Evolutionary conservation across 2,797 vertebrate species (phyloP), one percentile per base, ranked within the genome.

Genomic region (Synaphobranchus kaupii): DNA sequence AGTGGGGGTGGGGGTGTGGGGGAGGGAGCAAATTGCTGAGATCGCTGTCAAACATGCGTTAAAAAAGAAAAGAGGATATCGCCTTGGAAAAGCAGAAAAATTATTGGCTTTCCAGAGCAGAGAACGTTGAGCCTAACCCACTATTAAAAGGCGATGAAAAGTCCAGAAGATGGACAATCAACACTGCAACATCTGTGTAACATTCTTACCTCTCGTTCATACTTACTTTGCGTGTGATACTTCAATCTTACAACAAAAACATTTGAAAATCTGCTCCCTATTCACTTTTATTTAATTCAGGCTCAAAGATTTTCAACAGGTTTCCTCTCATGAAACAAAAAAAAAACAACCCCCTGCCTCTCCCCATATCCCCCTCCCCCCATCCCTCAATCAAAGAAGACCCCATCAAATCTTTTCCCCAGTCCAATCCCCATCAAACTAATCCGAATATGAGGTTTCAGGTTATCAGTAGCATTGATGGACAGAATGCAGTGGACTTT

Each of bases 81-180:
- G 4, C 34, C 31, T 76, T 76, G 71, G 71, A 76, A 76, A 76
- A 44, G 71, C 71, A 20, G 34, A 34, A 76, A 76, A 76, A 76
- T 44, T 15, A 3, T 34, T 20, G 34, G 31, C 71, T 76, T 76
- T 22, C 31, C 34, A 17, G 71, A 34, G 71, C 7, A 3, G 34
- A 39, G 71, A 76, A 44, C 34, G 34, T 44, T 76, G 34, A 44
- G 31, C 13, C 13, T 44, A 76, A 44, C 31, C 17, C 17, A 25
- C 34, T 76, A 76, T 39, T 44, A 76, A 39, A 44, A 76, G 71
- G 71, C 17, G 71, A 39, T 76, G 71, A 76, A 76, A 76, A 76
- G 71, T 44, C 13, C 71, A 76, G 34, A 76, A 6, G 71, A 76
- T 22, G 31, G 34, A 34, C 71, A 44, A 44, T 76, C 71, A 44